Conservation (phyloP, 92 coral and sea anemone species). For the Desmophyllum pertusum region DNA sequence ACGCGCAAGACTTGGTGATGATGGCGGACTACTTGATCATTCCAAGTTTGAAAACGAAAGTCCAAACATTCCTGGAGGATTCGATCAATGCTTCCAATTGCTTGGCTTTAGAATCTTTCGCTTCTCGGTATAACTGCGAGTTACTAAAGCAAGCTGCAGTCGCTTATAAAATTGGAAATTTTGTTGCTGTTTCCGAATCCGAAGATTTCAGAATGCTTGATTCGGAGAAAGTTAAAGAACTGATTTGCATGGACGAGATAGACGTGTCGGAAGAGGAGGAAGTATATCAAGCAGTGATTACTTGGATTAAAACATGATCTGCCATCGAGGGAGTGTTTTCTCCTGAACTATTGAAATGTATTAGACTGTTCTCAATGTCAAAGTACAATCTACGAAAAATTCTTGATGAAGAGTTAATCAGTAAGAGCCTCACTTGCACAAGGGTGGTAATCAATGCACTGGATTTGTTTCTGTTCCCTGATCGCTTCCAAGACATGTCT, state of each 20-base stretch:
- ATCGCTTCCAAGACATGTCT: not conserved
- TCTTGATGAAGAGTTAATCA: conserved; percentile 62
- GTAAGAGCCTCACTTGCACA: conserved; percentile 48
- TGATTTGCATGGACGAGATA: conserved; percentile 74
- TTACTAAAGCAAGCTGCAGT: conserved; percentile 62
- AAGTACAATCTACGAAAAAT: conserved; percentile 54
- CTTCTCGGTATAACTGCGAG: conserved; percentile 73
- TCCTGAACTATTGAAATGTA: conserved; percentile 57
- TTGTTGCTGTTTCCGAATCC: conserved; percentile 60
- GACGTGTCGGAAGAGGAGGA: conserved; percentile 62
- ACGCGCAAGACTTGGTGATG: too few relatives aligned
- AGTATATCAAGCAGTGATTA: not conserved
- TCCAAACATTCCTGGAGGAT: conserved; percentile 53
- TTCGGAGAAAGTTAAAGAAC: conserved; percentile 47
- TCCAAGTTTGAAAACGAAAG: conserved; percentile 65
- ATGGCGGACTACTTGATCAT: conserved; percentile 73
- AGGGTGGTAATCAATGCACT: conserved; percentile 52
- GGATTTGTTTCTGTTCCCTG: conserved; percentile 40
- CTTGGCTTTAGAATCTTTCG: conserved; percentile 73
- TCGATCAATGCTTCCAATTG: conserved; percentile 69
- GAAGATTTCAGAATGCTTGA: conserved; percentile 65
- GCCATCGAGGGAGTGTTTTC: conserved; percentile 43
- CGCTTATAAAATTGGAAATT: conserved; percentile 52
- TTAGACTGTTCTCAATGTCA: conserved; percentile 54
- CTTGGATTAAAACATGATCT: conserved; percentile 32